Base-by-base conservation (phyloP, 2,797 vertebrate species). In the Prunella strophiata region DNA sequence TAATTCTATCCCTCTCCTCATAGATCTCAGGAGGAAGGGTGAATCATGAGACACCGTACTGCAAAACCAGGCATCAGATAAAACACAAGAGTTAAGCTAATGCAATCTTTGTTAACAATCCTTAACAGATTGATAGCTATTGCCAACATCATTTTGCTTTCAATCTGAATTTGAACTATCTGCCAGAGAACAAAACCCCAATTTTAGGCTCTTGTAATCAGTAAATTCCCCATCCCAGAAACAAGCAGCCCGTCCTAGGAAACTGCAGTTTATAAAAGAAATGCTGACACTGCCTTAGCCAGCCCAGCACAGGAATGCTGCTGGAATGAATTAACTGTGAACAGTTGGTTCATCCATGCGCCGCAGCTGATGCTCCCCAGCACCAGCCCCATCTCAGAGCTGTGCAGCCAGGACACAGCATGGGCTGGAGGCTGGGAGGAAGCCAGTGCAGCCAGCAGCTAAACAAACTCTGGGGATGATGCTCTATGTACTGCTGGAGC, bases 211-310 rank as follows among this genome's bases (percentile, higher is more conserved):
- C 87, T 42, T 32, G 16, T 32, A 94, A 63, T 13, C 32, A 91
- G 73, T 81, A 92, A 88, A 94, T 89, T 76, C 51, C 61, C 84
- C 47, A 79, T 9, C 74, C 26, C 73, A 70, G 73, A 70, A 95
- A 70, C 34, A 83, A 3, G 43, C n/a, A 11, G 89, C 43, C 71
- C 3, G 57, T 63, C 75, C 80, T 65, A 92, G 76, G 58, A 78
- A 96, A 43, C 36, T 13, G 2, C 30, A 40, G 76, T 40, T 94
- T 80, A 87, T 58, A 96, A 94, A 84, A 85, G 85, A 96, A 97
- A 71, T 34, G 81, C 84, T 96, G 90, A 95, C 71, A 9, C 20
- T 66, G 94, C 58, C 86, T 38, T 15, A 80, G 91, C 63, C 20
- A 43, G 58, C 85, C 91, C 85, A 50, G 80, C 51, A 50, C 25